Percentiles rank a stretch among this genome's conserved stretches.
Conservation (phyloP, 2,888 invertebrate species). For the Nineta flava region DNA sequence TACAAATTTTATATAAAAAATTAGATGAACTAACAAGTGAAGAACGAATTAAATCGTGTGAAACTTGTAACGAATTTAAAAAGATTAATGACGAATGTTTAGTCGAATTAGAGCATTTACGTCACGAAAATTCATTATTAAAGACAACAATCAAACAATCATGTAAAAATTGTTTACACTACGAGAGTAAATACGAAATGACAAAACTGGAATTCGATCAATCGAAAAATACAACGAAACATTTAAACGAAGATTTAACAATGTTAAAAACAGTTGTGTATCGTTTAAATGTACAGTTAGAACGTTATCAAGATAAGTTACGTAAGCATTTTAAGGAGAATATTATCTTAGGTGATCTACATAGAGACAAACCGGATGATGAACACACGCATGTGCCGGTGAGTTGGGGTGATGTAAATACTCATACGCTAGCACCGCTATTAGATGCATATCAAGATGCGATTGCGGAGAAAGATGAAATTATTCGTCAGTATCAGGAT, state of each 20-base stretch:
- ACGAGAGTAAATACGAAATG: conserved; percentile 34
- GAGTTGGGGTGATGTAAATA: conserved; percentile 38
- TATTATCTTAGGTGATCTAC: not conserved
- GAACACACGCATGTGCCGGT: conserved; percentile 28
- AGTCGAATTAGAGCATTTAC: conserved; percentile 13
- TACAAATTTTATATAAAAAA: conserved; percentile 45
- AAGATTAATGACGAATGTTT: conserved; percentile 25
- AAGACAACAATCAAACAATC: conserved; percentile 1
- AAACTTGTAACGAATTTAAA: conserved; percentile 23
- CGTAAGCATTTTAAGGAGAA: not conserved
- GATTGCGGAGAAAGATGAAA: conserved; percentile 54
- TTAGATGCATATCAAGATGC: conserved; percentile 68
- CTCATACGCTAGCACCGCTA: conserved; percentile 52
- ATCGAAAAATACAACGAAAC: conserved; percentile 36
- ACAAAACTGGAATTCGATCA: conserved; percentile 32
- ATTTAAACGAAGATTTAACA: conserved; percentile 47
- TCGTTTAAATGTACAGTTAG: conserved; percentile 60
- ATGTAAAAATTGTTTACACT: conserved; percentile 1
- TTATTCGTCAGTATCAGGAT: conserved; percentile 51
- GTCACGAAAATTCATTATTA: conserved; percentile 14
- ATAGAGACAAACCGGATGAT: conserved; percentile 21
- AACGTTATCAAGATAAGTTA: conserved; percentile 57
- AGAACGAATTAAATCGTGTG: conserved; percentile 33
- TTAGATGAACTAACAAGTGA: conserved; percentile 43
- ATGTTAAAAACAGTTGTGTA: conserved; percentile 65